Percentiles rank a stretch among this genome's conserved stretches.
Evolutionary conservation across 2,888 invertebrate genomes (phyloP).

Genomic region (Metellina segmentata): DNA sequence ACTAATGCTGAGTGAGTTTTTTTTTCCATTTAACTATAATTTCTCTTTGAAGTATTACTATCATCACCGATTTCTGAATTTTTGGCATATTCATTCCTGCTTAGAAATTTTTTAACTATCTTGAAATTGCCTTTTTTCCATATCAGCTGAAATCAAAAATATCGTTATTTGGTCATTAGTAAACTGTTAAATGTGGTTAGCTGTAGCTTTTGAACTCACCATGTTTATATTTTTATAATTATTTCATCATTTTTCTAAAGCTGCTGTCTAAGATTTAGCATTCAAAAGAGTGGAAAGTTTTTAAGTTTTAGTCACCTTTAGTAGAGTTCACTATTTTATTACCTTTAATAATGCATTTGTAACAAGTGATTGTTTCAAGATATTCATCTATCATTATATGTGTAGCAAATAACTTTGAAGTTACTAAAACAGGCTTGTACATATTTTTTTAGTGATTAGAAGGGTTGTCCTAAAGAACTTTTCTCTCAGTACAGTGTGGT

Average conservation of each 20-base stretch:
- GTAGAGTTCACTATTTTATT: background rate
- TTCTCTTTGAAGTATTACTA: no score
- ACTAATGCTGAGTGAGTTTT: no score
- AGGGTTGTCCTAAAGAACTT: background rate
- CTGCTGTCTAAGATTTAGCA: background rate
- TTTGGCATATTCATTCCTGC: no score
- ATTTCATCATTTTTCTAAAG: background rate
- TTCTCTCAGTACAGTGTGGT: background rate
- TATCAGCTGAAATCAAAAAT: background rate
- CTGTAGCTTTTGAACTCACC: background rate
- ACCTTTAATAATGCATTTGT: background rate
- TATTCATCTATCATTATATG: background rate
- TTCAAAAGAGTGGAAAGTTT: background rate
- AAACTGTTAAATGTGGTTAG: background rate
- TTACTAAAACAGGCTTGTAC: background rate
- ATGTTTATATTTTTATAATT: background rate
- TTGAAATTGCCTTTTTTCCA: background rate
- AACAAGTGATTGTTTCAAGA: background rate
- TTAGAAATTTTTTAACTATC: background rate
- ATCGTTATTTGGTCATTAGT: background rate
- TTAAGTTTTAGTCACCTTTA: background rate
- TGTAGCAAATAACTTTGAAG: background rate
- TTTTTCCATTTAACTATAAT: no score
- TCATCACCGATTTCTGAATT: no score
- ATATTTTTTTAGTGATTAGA: background rate